Percentiles rank a stretch among this genome's conserved stretches.
Conservation (phyloP, 2,888 invertebrate genomes). For the Diaphora mendica region DNA sequence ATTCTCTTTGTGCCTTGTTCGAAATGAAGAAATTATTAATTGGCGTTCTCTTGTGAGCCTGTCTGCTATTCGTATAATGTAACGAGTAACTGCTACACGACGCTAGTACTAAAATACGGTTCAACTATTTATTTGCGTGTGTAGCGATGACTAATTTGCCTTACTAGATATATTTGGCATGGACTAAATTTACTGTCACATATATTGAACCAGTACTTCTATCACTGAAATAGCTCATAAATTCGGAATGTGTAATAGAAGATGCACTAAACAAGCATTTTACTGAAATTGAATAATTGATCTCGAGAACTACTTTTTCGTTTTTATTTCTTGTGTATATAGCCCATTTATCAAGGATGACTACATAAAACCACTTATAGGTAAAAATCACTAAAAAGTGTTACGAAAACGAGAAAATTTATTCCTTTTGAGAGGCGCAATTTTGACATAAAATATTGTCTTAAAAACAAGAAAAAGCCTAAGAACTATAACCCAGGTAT, state of each 20-base stretch:
- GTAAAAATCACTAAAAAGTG: neutral
- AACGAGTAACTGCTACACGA: slow-evolving; percentile 30
- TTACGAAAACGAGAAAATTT: too few relatives aligned
- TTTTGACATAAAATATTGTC: neutral
- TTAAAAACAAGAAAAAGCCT: neutral
- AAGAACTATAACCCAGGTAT: too few relatives aligned
- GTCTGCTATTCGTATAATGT: slow-evolving; percentile 22
- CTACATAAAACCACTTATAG: too few relatives aligned
- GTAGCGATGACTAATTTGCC: slow-evolving; percentile 64
- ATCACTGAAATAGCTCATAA: slow-evolving; percentile 40
- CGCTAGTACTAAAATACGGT: slow-evolving; percentile 53
- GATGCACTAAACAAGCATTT: slow-evolving; percentile 4
- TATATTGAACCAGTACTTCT: slow-evolving; percentile 41
- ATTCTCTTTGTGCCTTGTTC: slow-evolving; percentile 39
- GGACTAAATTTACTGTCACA: slow-evolving; percentile 53
- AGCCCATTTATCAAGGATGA: too few relatives aligned
- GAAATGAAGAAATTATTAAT: slow-evolving; percentile 29
- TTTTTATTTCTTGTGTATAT: too few relatives aligned
- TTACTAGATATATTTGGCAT: slow-evolving; percentile 55
- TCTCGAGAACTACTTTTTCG: too few relatives aligned
- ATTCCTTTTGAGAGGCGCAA: neutral
- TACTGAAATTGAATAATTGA: neutral
- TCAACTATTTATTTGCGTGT: slow-evolving; percentile 59
- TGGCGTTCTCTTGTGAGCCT: slow-evolving; percentile 1
- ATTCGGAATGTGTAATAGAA: slow-evolving; percentile 22